Conservation (phyloP, 2,113 vertebrate species). For the Scytalopus superciliaris region DNA sequence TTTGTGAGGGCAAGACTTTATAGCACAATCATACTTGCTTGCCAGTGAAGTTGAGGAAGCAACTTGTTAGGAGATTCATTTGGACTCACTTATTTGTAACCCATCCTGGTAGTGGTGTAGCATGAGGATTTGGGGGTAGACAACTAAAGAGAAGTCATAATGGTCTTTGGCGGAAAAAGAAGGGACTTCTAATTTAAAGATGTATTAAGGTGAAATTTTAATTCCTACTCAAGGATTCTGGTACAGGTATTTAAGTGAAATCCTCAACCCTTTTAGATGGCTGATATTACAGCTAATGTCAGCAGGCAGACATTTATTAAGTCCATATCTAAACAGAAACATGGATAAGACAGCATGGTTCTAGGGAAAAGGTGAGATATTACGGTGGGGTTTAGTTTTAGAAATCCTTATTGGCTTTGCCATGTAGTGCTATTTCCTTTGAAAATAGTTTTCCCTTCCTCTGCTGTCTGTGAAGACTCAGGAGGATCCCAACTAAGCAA, state of each 20-base stretch:
- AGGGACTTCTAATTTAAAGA: not conserved
- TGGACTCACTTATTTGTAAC: not conserved
- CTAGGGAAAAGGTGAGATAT: not conserved
- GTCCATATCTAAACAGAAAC: not conserved
- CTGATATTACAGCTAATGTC: not conserved
- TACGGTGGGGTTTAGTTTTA: not conserved
- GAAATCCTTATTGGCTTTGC: not conserved
- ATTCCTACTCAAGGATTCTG: not conserved
- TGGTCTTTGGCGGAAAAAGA: not conserved
- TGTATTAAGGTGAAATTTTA: not conserved
- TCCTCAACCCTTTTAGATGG: not conserved
- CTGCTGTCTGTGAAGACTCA: not conserved
- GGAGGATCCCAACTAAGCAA: fast-evolving
- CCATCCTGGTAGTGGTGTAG: not conserved
- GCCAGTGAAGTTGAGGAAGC: not conserved
- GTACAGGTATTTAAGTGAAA: not conserved
- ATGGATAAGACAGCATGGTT: not conserved
- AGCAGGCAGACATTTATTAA: not conserved
- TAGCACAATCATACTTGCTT: not conserved
- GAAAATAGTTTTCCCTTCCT: not conserved
- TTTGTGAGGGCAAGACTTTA: not conserved
- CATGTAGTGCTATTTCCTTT: not conserved
- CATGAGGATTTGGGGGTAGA: not conserved
- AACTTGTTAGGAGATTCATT: not conserved
- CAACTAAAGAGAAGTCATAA: not conserved